Base-by-base conservation (phyloP, 2,797 vertebrate species). In the Protosalanx chinensis region DNA sequence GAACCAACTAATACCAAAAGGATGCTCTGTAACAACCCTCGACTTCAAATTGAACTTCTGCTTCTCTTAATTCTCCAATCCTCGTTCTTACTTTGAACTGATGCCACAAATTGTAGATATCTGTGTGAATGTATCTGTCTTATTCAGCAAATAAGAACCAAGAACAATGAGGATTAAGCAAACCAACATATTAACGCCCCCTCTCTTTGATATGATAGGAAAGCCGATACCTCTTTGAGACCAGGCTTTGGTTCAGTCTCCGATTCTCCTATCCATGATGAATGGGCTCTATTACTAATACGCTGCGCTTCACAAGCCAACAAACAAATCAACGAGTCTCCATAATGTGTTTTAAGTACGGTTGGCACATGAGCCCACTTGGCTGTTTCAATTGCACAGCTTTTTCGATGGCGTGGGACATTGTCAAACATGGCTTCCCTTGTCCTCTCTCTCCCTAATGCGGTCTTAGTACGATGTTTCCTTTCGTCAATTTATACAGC, bases 231-330 rank as follows among this genome's bases (percentile, higher is more conserved):
- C 77, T 73, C 76, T 85, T 80, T 83, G 81, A 86, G 81, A 79
- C 77, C 62, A 70, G 72, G 79, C 70, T 79, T 60, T 30, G 63
- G 74, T 77, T 85, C 84, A 85, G 79, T 88, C 89, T 88, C 86
- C 80, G 79, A 6, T 82, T 87, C 88, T 87, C 87, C 80, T 82
- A 46, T 82, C 79, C 77, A 30, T 86, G 87, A 88, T 90, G 83
- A 90, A 90, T 85, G 79, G 76, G 75, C 70, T 1, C 41, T 46
- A 46, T 46, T 46, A 46, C 75, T 81, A 86, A 88, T 84, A 81
- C 77, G 82, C 77, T 46, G 67, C 60, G 80, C 84, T 81, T 87
- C 79, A 75, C 63, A 76, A 85, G 87, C 85, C 84, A 85, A 84
- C 86, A 77, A 80, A 88, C 89, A 82, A 89, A 90, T 89, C 85